Percentiles rank a stretch among this genome's conserved stretches.
Conservation (phyloP, 2,797 vertebrate genomes). For the Trachops cirrhosus region DNA sequence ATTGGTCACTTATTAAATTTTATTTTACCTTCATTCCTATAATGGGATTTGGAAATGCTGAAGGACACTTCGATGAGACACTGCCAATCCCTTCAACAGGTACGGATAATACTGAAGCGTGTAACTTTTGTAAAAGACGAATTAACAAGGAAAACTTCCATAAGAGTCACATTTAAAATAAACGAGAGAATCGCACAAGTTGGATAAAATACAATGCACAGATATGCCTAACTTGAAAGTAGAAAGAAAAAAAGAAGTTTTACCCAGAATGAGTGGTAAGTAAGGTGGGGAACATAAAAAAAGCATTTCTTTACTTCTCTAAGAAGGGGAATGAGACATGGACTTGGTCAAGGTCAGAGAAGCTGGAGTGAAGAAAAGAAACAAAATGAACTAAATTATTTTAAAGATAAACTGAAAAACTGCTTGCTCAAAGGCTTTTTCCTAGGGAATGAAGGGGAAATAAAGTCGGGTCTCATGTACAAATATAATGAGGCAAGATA, state of each 20-base stretch:
- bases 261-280: constrained; percentile 21
- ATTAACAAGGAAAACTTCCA: background rate
- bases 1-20: background rate
- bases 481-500: background rate
- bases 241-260: background rate
- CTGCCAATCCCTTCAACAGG: background rate
- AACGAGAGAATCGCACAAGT: background rate
- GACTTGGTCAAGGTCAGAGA: constrained; percentile 28
- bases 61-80: background rate
- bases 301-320: constrained; percentile 1
- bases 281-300: background rate
- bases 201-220: constrained; percentile 25
- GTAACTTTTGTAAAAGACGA: background rate
- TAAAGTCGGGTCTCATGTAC: background rate
- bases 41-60: background rate
- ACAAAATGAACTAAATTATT: background rate
- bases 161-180: background rate
- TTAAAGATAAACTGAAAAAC: background rate
- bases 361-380: background rate
- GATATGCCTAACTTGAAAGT: background rate
- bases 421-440: background rate
- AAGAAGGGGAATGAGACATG: constrained; percentile 1
- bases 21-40: constrained; percentile 14
- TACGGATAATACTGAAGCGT: background rate
- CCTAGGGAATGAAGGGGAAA: background rate